Base-by-base conservation (phyloP, 1,140 invertebrate genomes). In the Neodiprion pinetum region DNA sequence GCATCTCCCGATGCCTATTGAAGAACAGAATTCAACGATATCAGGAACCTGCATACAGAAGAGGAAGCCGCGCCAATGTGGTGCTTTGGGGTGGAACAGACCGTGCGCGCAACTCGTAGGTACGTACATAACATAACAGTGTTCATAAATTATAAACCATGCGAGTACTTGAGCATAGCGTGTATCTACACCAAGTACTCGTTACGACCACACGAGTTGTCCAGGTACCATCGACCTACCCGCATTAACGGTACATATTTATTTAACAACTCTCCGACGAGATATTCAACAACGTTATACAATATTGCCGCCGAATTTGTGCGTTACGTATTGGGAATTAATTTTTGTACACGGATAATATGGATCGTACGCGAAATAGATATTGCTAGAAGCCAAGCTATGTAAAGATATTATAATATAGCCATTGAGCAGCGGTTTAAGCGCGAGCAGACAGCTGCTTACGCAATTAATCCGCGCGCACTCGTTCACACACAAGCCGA, bases 1-100 rank as follows among this genome's bases (percentile, higher is more conserved):
- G 3, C 17, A 65, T 65, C 17, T 65, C 12, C 17, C 12, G 17
- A 65, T 3, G 17, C 17, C 17, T 14, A 65, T 65, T 65, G 17
- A 65, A 65, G 61, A 65, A 14, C 12, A 65, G 17, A 65, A 40
- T 48, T 47, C 14, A 23, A 53, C 67, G 67, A 71, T 47, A 73
- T 67, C 72, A 48, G 70, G 67, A 14, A 70, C 48, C 73, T 47
- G 47, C 48, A 50, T 48, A 4, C 67, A 53, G 69, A 1, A 40
- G 1, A 70, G 23, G 40, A 12, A 66, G 53, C 68, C 48, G 76
- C 83, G 85, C 82, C 81, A 84, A 82, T 85, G 85, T 70, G 85
- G 82, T 81, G 85, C 87, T 88, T 87, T 85, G 83, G 83, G 85
- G 83, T 88, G 88, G 87, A 88, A 86, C 88, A 84, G 87, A 89